phyloP scores from a whole-genome alignment of 2,113 vertebrate genomes.

The Dasyprocta punctata region DNA sequence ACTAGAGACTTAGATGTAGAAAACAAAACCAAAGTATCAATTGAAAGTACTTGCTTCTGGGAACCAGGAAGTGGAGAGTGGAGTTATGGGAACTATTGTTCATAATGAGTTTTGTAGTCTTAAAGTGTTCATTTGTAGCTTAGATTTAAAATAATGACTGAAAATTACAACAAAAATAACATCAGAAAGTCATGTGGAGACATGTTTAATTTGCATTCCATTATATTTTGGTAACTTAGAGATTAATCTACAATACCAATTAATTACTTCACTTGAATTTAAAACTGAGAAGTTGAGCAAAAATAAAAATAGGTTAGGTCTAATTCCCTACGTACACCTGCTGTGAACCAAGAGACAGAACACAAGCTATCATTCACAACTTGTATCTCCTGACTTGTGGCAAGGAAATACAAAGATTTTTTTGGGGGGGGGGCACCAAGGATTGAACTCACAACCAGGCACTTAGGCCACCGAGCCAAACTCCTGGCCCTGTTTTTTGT shows the following conservation, averaged over 20 bases:
- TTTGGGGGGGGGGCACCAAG: no score
- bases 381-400: neutral
- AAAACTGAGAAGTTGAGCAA: slow-evolving; percentile 44
- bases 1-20: neutral
- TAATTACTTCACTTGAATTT: slow-evolving; percentile 56
- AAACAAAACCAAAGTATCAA: neutral
- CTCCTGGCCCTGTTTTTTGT: no score
- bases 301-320: slow-evolving; percentile 33
- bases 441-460: no score
- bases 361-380: slow-evolving; percentile 12
- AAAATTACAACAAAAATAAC: slow-evolving; percentile 35
- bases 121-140: neutral
- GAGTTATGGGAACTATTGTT: slow-evolving; percentile 7
- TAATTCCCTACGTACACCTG: neutral
- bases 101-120: slow-evolving; percentile 19
- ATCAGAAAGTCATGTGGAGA: slow-evolving; percentile 50
- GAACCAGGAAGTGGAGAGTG: slow-evolving; percentile 41
- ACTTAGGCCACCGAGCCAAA: no score
- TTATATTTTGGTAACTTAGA: slow-evolving; percentile 49
- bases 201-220: slow-evolving; percentile 25
- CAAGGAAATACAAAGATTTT: neutral
- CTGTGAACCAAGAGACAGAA: neutral
- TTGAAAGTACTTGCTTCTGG: neutral
- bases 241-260: slow-evolving; percentile 36
- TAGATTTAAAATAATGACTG: slow-evolving; percentile 39